These are phyloP conservation scores for Holothuria glaberrima DNA, from an alignment of 35 echinoderm and acorn worm species.

Conservation along the genomic window DNA sequence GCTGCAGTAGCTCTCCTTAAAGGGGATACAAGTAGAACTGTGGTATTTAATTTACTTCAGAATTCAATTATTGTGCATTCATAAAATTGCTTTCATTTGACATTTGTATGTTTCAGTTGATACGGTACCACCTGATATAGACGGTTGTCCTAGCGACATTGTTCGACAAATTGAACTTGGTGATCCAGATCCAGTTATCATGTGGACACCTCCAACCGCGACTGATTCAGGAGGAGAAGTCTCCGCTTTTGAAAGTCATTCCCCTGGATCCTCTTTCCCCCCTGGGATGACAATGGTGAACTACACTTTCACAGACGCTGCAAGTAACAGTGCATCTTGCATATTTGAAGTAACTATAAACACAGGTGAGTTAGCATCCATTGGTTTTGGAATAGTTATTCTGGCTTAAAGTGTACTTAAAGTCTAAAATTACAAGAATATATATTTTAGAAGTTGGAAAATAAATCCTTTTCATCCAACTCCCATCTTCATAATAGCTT, in stretches of 20 bases:
- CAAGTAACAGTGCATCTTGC: not conserved
- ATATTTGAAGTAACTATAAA: not conserved
- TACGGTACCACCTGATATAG: not conserved
- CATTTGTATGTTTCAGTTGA: conserved; percentile 1
- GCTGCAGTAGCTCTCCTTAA: too few species aligned
- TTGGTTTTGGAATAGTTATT: too few species aligned
- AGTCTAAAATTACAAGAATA: too few species aligned
- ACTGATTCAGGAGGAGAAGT: not conserved
- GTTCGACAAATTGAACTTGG: not conserved
- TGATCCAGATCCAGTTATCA: not conserved
- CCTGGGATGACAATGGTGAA: not conserved
- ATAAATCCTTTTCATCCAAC: too few species aligned
- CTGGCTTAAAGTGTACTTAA: too few species aligned
- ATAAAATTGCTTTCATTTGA: too few species aligned
- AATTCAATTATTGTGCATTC: too few species aligned
- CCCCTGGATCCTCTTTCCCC: not conserved
- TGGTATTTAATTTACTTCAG: too few species aligned
- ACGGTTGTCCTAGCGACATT: not conserved
- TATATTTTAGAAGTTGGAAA: too few species aligned
- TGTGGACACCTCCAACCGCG: not conserved
- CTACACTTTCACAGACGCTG: not conserved
- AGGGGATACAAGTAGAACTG: too few species aligned
- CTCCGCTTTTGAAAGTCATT: not conserved
- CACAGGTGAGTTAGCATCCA: not conserved
- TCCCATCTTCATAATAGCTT: too few species aligned